Conservation (phyloP, 2,797 vertebrate genomes). For the Sardinella longiceps region DNA sequence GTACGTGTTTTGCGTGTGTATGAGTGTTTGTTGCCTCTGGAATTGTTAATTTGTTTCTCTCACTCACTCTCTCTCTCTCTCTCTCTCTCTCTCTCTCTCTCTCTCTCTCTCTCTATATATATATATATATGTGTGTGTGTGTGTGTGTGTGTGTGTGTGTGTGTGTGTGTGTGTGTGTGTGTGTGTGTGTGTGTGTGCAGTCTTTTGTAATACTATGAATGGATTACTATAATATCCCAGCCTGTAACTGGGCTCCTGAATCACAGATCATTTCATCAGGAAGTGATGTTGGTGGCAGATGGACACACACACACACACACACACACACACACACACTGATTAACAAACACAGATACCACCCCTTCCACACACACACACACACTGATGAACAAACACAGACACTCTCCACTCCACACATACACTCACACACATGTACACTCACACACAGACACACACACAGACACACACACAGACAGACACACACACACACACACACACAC, state of each 20-base stretch:
- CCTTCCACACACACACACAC: background rate
- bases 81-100: too few relatives aligned
- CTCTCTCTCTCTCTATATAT: too few relatives aligned
- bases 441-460: background rate
- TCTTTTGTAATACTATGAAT: background rate
- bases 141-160: background rate
- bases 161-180: background rate
- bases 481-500: slow-evolving; percentile 2
- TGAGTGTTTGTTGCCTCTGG: background rate
- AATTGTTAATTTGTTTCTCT: too few relatives aligned
- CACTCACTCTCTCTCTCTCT: too few relatives aligned
- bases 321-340: background rate
- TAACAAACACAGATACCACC: too few relatives aligned
- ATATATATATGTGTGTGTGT: too few relatives aligned
- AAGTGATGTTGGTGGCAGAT: background rate
- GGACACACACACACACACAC: background rate
- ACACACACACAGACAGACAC: background rate
- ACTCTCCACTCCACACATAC: background rate
- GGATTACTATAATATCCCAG: background rate
- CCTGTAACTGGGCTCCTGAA: background rate
- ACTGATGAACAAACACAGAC: background rate
- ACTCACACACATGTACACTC: background rate
- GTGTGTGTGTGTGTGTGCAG: background rate
- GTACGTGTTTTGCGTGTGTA: background rate
- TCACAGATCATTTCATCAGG: slow-evolving; percentile 5